Base-by-base conservation (phyloP, 2,888 invertebrate species). In the Piscicola geometra region DNA sequence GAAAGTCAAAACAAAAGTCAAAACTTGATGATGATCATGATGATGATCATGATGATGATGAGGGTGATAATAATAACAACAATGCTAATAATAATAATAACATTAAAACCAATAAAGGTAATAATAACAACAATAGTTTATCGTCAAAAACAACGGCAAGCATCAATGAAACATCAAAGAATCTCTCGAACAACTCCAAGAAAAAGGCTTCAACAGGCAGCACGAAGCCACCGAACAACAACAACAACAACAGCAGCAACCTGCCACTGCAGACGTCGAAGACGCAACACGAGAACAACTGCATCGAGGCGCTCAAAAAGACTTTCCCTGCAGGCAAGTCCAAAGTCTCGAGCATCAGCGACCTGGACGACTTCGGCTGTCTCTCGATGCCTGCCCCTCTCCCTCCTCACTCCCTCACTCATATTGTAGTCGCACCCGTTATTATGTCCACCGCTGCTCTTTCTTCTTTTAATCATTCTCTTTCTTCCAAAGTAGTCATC, bases 291-390 rank as follows among this genome's bases (percentile, higher is more conserved):
- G 28, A 71, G 15, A 73, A 73, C 32, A 73, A 73, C 32, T 56
- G 60, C 35, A 52, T 33, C 2, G 73, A 73, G 1, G 12, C 35
- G 12, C n/a, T 33, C 18, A 30, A 56, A 72, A 56, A 47, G 0
- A 30, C n/a, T 5, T 25, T 15, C 25, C 52, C 47, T 2, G 21
- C 25, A 15, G 30, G 33, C 15, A 73, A 73, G 56, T 64, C 73
- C 32, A 73, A 73, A 35, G n/a, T 73, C 15, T 15, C 79, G 82
- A 84, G 83, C 56, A 84, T 85, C 76, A 83, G 83, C 52, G 85
- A 85, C 77, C 78, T 85, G 71, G 85, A 85, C 81, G 85, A 85
- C 78, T 85, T 85, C 80, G 84, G 83, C 1, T 81, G 81, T 64
- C 76, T 82, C 12, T 82, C 82, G 41, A 79, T 32, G 33, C 32